These are phyloP conservation scores for Gadopsis marmoratus DNA, from an alignment of 2,797 vertebrate genomes.

Conservation along the genomic window DNA sequence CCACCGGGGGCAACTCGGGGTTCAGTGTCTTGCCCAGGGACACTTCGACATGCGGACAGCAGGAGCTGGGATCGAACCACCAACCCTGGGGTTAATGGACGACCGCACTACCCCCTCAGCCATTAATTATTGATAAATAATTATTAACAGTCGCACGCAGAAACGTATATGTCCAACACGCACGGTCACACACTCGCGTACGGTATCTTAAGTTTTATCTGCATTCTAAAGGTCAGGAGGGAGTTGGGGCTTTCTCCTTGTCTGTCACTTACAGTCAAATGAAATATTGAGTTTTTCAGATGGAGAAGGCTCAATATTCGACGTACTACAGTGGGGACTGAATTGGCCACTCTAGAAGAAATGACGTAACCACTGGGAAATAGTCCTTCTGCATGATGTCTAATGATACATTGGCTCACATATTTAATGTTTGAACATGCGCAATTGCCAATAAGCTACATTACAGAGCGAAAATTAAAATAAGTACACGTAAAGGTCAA, in stretches of 20 bases:
- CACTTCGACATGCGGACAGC: too few relatives aligned
- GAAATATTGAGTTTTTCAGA: conserved; percentile 61
- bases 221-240: conserved; percentile 55
- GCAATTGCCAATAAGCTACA: conserved; percentile 20
- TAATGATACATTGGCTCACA: conserved; percentile 26
- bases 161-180: conserved; percentile 28
- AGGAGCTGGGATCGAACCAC: too few relatives aligned
- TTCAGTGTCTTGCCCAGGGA: too few relatives aligned
- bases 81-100: too few relatives aligned
- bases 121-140: too few relatives aligned
- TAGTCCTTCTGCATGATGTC: conserved; percentile 19
- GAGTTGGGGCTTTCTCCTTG: conserved; percentile 42
- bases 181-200: conserved; percentile 7
- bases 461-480: conserved; percentile 10
- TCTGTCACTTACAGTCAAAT: conserved; percentile 63
- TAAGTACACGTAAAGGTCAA: conserved; percentile 33
- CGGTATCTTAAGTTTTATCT: conserved; percentile 39
- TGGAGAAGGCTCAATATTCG: conserved; percentile 24
- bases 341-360: conserved; percentile 32
- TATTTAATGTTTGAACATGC: conserved; percentile 38
- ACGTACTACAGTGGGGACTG: conserved; percentile 10
- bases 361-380: conserved; percentile 34
- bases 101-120: too few relatives aligned
- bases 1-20: too few relatives aligned
- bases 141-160: conserved; percentile 34